Base-by-base conservation (phyloP, 1,140 invertebrate genomes). In the Drosophila pachea region DNA sequence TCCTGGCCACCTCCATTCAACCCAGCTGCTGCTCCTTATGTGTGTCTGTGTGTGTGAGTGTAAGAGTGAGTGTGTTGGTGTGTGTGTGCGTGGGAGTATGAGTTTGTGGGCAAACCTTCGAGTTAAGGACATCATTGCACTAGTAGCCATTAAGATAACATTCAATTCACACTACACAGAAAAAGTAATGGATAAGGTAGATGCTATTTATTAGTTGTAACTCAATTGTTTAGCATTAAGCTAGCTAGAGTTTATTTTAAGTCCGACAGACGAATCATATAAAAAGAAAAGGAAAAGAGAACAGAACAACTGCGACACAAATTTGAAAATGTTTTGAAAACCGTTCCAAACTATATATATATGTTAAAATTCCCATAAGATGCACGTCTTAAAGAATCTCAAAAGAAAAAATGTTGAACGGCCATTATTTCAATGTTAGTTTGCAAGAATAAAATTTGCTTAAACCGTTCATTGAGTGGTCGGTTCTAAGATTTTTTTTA, bases 371-470 rank as follows among this genome's bases (percentile, higher is more conserved):
- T 68, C 62, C 70, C 64, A 67, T 71, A 70, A 62, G 70, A 82
- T 83, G 72, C 67, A 82, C 73, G 72, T 82, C 72, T 78, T 76
- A 60, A 83, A 78, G 79, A 83, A 83, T 83, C 79, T 83, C 79
- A 83, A 84, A 22, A 1, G 22, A 22, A 22, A 73, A 78, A 84
- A 73, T 78, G 61, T 60, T 66, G 11, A 67, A 49, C 11, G 14
- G 35, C 52, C 58, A n/a, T 8, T 63, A 45, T 62, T 36, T 49
- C 43, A 55, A 49, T 55, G 35, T 31, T 16, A 8, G 55, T 36
- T 40, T 53, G 16, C 45, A 47, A 22, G 22, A 59, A 35, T 29
- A 3, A 33, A 6, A 35, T 50, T 35, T 12, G 35, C 31, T 53
- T 40, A 12, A 67, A 53, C 29, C 31, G 33, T 7, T 43, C 7